Evolutionary conservation across 2,113 vertebrate species (phyloP).

Genomic region (Pagrus major): DNA sequence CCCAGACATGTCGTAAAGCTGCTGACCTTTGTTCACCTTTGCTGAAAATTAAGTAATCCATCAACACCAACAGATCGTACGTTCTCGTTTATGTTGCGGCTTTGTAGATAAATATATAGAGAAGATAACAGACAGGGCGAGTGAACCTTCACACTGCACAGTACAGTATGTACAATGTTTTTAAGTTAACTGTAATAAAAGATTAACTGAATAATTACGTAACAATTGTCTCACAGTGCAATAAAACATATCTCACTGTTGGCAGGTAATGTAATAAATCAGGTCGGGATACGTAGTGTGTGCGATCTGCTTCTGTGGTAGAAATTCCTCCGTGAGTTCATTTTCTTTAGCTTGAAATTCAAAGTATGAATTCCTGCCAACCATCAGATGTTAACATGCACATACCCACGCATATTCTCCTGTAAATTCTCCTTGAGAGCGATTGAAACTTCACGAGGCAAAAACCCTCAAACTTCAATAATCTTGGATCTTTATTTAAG

Average conservation of each 20-base stretch:
- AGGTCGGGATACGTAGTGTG: neutral
- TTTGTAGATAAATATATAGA: neutral
- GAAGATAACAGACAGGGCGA: slow-evolving; percentile 56
- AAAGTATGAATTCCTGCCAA: too few species aligned
- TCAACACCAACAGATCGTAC: neutral
- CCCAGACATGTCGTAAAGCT: neutral
- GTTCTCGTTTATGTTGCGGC: neutral
- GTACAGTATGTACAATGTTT: neutral
- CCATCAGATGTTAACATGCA: too few species aligned
- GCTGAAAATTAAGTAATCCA: slow-evolving; percentile 6
- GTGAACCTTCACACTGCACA: slow-evolving; percentile 86
- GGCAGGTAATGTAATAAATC: neutral
- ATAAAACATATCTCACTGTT: neutral
- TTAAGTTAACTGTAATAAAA: neutral
- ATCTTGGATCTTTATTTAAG: too few species aligned
- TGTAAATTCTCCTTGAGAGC: too few species aligned
- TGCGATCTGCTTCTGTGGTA: neutral
- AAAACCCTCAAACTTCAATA: too few species aligned
- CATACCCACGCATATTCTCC: too few species aligned
- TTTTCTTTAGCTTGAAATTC: too few species aligned
- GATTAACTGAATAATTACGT: neutral
- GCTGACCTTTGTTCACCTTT: slow-evolving; percentile 7
- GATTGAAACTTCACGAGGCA: too few species aligned
- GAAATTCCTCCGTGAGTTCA: too few species aligned
- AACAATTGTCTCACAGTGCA: neutral